Conservation (phyloP, 2,113 vertebrate species). For the Clarias macrocephalus region DNA sequence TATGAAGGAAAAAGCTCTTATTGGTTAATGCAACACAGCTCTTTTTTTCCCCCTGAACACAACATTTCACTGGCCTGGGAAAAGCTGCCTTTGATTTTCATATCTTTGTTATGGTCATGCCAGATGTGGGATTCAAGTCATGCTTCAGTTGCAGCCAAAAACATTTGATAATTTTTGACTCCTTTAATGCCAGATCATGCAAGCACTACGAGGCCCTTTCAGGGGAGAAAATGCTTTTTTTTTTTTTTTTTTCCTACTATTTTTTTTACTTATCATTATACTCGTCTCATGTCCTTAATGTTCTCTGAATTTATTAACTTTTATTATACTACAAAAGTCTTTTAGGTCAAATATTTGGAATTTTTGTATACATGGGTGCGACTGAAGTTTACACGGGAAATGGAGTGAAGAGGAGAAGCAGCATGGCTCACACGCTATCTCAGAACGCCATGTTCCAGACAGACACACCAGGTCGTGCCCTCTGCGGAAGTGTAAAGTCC, state of each 20-base stretch:
- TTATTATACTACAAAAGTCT: slow-evolving; percentile 35
- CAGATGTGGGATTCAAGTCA: slow-evolving; percentile 63
- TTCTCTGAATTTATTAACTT: slow-evolving; percentile 24
- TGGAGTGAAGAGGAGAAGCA: background rate
- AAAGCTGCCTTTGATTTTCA: slow-evolving; percentile 62
- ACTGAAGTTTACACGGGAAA: slow-evolving; percentile 30
- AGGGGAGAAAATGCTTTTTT: slow-evolving; percentile 53
- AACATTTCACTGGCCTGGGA: slow-evolving; percentile 56
- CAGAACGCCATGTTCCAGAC: slow-evolving; percentile 38
- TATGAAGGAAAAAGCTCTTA: slow-evolving; percentile 68
- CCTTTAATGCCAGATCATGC: slow-evolving; percentile 47
- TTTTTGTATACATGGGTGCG: slow-evolving; percentile 27
- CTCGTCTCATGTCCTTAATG: background rate
- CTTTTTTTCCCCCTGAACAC: slow-evolving; percentile 57
- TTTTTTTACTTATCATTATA: background rate
- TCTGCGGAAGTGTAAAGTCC: slow-evolving; percentile 35
- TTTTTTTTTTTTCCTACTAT: slow-evolving; percentile 16
- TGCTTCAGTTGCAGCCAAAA: slow-evolving; percentile 60
- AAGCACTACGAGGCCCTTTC: slow-evolving; percentile 57
- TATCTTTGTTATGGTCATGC: slow-evolving; percentile 67
- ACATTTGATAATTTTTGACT: slow-evolving; percentile 62
- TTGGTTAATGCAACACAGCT: slow-evolving; percentile 65
- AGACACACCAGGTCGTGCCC: slow-evolving; percentile 42
- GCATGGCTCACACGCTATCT: slow-evolving; percentile 15
- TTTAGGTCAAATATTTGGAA: slow-evolving; percentile 37